Evolutionary conservation across 2,797 vertebrate genomes (phyloP).

Genomic region (Sylvilagus floridanus): DNA sequence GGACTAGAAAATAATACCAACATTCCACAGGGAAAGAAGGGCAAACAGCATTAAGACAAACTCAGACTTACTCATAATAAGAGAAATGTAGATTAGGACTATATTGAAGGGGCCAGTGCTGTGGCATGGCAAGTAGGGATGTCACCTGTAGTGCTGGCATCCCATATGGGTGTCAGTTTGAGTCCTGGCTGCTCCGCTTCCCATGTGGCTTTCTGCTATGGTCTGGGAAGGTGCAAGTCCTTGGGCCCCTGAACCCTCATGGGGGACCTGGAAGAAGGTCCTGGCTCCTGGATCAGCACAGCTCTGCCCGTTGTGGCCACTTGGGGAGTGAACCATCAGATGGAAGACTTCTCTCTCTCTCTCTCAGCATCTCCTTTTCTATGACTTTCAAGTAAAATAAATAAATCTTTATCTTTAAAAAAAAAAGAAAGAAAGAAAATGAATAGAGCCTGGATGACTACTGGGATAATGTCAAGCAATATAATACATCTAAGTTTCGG

Average conservation of each 20-base stretch:
- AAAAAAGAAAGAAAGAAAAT: background rate
- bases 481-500: background rate
- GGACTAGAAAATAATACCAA: background rate
- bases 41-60: background rate
- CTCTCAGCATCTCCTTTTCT: no score
- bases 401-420: background rate
- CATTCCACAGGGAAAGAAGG: background rate
- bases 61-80: slow-evolving; percentile 1
- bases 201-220: no score
- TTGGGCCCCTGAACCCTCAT: no score
- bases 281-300: no score
- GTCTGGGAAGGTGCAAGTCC: no score
- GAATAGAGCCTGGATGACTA: background rate
- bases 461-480: background rate
- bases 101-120: background rate
- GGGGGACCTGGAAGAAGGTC: no score
- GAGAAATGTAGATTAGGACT: slow-evolving; percentile 34
- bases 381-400: no score
- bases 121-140: no score
- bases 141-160: no score
- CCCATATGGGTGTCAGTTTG: no score
- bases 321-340: background rate
- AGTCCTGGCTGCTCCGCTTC: no score
- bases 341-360: background rate
- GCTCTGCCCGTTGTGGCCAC: no score